Base-by-base conservation (phyloP, 1,140 invertebrate genomes). In the Aphelenchoides besseyi region DNA sequence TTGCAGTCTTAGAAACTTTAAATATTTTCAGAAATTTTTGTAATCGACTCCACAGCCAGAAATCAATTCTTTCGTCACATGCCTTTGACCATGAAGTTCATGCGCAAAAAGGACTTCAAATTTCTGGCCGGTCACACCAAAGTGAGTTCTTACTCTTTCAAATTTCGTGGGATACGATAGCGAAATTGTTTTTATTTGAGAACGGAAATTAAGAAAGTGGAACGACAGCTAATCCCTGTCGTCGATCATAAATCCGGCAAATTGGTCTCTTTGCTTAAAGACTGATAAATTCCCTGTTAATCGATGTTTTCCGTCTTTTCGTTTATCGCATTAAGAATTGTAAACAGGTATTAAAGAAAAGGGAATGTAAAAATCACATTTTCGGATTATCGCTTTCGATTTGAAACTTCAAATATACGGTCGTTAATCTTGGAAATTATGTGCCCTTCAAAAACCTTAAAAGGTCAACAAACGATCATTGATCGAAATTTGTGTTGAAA, bases 51-150 rank as follows among this genome's bases (percentile, higher is more conserved):
- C 26, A 81, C 81, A 23, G 59, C 80, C 3, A 55, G 69, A 18
- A 74, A 70, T 55, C 77, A 82, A 63, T 81, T 81, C 29, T 41
- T 68, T 16, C 64, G 80, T 26, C 80, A 81, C 54, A 79, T 83
- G 81, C 81, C 81, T n/a, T 36, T 73, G 55, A 81, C 75, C 3
- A 36, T 76, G 33, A 66, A 78, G 33, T 79, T 81, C 9, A 80
- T 81, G 81, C 30, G 63, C 2, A 67, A 79, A 52, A 68, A 73
- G 3, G 72, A 68, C n/a, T 81, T 78, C 68, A 52, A 76, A 26
- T 54, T 79, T 2, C 62, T 81, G 2, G 63, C 80, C 29, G 80
- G 80, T 2, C 78, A 81, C 33, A 82, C 71, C 8, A 81, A 81
- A 69, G 79, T 79, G 36, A 71, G 18, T 62, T 74, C 8, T 74